Conservation (phyloP, 2,888 invertebrate species). For the Drosophila stalkeri region DNA sequence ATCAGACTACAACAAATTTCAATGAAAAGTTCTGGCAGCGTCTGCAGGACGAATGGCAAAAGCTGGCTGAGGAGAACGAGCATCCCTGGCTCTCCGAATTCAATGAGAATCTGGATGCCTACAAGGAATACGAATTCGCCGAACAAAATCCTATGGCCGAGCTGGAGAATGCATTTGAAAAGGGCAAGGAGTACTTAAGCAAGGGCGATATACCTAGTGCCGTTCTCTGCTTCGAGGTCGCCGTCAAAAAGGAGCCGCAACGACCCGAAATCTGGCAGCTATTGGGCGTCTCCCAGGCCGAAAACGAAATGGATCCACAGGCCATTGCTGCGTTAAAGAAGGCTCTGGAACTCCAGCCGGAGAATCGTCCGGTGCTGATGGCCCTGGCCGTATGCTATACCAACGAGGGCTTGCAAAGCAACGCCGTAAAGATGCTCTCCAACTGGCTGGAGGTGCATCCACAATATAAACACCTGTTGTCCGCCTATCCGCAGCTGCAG, state of each 20-base stretch:
- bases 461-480: constrained; percentile 91
- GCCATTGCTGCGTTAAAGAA: constrained; percentile 96
- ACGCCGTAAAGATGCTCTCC: constrained; percentile 93
- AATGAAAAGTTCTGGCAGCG: constrained; percentile 88
- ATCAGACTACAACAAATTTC: constrained; percentile 87
- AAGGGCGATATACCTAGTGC: constrained; percentile 97
- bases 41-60: constrained; percentile 91
- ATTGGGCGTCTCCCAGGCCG: constrained; percentile 96
- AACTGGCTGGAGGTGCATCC: constrained; percentile 93
- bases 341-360: constrained; percentile 92
- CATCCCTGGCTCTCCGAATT: constrained; percentile 91
- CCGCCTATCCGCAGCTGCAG: constrained; percentile 52
- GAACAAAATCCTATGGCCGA: constrained; percentile 94
- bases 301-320: constrained; percentile 98
- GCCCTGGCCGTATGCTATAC: constrained; percentile 97
- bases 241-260: constrained; percentile 92
- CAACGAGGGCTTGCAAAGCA: constrained; percentile 96
- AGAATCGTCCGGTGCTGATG: constrained; percentile 93
- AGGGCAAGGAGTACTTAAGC: constrained; percentile 93
- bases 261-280: constrained; percentile 94
- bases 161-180: constrained; percentile 91
- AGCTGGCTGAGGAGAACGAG: constrained; percentile 88
- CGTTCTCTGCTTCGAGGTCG: constrained; percentile 98
- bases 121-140: constrained; percentile 86
- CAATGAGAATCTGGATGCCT: constrained; percentile 88